Conservation (phyloP, 2,797 vertebrate genomes). For the Neoniphon sammara region DNA sequence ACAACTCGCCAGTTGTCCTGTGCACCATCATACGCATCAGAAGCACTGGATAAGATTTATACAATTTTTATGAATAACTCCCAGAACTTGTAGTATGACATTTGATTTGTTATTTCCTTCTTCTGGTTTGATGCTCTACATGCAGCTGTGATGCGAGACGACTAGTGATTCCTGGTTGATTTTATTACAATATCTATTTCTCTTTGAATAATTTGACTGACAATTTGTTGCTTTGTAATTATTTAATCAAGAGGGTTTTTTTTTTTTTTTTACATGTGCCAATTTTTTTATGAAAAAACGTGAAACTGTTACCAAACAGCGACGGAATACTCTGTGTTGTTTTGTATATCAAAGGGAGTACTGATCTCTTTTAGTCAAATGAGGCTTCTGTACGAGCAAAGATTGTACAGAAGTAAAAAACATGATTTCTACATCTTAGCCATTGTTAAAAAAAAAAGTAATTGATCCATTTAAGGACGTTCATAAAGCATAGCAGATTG, state of each 20-base stretch:
- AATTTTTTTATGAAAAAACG: slow-evolving; percentile 47
- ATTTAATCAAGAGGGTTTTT: slow-evolving; percentile 26
- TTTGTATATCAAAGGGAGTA: slow-evolving; percentile 53
- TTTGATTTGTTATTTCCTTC: slow-evolving; percentile 15
- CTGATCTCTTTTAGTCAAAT: slow-evolving; percentile 37
- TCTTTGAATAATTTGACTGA: slow-evolving; percentile 22
- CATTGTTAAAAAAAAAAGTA: slow-evolving; percentile 49
- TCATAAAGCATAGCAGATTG: slow-evolving; percentile 48
- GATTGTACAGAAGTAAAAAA: slow-evolving; percentile 53
- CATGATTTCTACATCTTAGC: slow-evolving; percentile 41
- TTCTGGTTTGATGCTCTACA: slow-evolving; percentile 18
- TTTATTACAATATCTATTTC: slow-evolving; percentile 6
- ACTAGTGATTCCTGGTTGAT: slow-evolving; percentile 1
- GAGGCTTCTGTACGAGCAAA: slow-evolving; percentile 32
- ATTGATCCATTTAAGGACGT: slow-evolving; percentile 30
- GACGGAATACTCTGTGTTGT: slow-evolving; percentile 4
- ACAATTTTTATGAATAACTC: slow-evolving; percentile 2
- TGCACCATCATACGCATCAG: slow-evolving; percentile 20
- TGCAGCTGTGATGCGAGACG: slow-evolving; percentile 10
- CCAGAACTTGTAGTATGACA: slow-evolving; percentile 5
- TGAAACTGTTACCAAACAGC: slow-evolving; percentile 27
- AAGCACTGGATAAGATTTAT: slow-evolving; percentile 10
- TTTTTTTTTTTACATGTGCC: slow-evolving; percentile 57
- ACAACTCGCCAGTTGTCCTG: slow-evolving; percentile 52
- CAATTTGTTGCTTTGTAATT: slow-evolving; percentile 16